Evolutionary conservation across 2,888 invertebrate species (phyloP), one percentile per base, ranked within the genome.

Genomic region (Sclerodermus sp.): DNA sequence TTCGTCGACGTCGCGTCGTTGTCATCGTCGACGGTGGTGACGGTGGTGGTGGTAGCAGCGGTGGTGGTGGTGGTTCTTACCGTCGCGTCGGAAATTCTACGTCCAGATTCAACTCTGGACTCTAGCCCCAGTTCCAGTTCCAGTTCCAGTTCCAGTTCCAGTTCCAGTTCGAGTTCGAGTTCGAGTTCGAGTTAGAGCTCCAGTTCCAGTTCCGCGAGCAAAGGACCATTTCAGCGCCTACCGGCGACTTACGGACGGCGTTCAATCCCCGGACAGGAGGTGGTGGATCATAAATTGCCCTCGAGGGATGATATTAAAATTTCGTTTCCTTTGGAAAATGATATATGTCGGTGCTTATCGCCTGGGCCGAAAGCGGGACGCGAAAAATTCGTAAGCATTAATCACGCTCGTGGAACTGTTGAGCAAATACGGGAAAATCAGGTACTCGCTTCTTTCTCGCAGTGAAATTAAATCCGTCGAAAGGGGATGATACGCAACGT

Each of bases 281-380:
- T 45, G 23, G 46, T 45, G 23, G 46, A 49, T 23, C 64, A 57
- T 64, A 64, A 64, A 64, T 64, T 53, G 45, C 40, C 34, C 38
- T 10, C 17, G 47, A 40, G 41, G 42, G 38, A 55, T 49, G 59
- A 61, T 63, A 63, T 63, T 63, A 59, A 63, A 64, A 64, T 57
- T 58, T 57, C 48, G 43, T 47, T 48, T 51, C 49, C 51, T 45
- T 42, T 32, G 13, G 37, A 46, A 39, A 49, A 47, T 53, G 61
- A 61, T 57, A 42, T 57, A 53, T 42, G 49, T 42, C 42, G 32
- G 29, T 49, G 49, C 49, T 57, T 60, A 60, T 54, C 58, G 32
- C 48, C 42, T 12, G n/a, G 34, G 34, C 37, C 32, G 30, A 46
- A 31, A 42, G n/a, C 42, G 36, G 42, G 47, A 38, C 42, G 41